Evolutionary conservation across 2,113 vertebrate species (phyloP).

Genomic region (Plecotus auritus): DNA sequence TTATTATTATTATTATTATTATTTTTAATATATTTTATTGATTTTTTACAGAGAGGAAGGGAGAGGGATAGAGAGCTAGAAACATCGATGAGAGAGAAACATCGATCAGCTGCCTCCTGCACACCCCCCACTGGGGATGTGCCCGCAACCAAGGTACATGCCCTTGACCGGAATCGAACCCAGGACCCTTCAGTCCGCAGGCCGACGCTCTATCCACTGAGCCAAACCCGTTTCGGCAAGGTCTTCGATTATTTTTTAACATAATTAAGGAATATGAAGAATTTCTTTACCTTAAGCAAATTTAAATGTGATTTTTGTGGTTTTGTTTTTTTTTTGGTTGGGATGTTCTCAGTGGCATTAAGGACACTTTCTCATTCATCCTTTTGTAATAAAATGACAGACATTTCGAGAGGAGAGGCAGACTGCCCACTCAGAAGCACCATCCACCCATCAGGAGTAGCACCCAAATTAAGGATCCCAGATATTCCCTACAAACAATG

Average conservation of each 20-base stretch:
- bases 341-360: background rate
- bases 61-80: too few relatives aligned
- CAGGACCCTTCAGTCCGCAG: too few relatives aligned
- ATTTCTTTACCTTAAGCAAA: background rate
- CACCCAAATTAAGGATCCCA: background rate
- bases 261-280: background rate
- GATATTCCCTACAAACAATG: background rate
- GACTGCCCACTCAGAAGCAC: background rate
- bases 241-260: background rate
- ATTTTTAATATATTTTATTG: too few relatives aligned
- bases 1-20: too few relatives aligned
- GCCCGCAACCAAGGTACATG: too few relatives aligned
- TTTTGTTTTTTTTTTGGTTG: background rate
- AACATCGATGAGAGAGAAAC: too few relatives aligned
- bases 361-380: background rate
- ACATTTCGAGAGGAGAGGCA: background rate
- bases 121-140: too few relatives aligned
- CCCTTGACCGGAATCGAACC: too few relatives aligned
- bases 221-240: too few relatives aligned
- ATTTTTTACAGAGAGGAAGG: too few relatives aligned
- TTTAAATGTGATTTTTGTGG: background rate
- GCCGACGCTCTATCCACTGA: too few relatives aligned
- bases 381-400: constrained; percentile 29
- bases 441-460: background rate
- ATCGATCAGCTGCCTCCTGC: too few relatives aligned